Conservation (phyloP, 2,797 vertebrate species). For the Syncerus caffer region DNA sequence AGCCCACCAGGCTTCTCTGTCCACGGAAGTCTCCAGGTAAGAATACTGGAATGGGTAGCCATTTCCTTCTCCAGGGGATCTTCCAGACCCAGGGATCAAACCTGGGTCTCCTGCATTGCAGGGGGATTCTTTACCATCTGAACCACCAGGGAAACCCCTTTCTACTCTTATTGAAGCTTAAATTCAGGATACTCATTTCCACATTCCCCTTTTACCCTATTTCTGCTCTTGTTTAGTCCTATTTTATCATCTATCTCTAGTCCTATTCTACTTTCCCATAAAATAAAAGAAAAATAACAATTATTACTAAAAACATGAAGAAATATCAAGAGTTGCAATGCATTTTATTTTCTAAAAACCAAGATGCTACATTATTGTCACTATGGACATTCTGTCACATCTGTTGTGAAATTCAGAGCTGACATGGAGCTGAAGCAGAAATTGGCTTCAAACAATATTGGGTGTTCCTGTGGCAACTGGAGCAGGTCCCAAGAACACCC, state of each 20-base stretch:
- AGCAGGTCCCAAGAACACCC: neutral
- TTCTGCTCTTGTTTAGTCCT: neutral
- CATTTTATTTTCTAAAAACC: neutral
- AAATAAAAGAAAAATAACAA: neutral
- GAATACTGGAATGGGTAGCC: neutral
- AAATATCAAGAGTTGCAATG: neutral
- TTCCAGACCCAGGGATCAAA: neutral
- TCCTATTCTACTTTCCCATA: neutral
- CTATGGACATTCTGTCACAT: neutral
- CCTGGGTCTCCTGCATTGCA: neutral
- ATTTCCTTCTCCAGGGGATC: neutral
- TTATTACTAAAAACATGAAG: neutral
- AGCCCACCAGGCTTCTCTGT: neutral
- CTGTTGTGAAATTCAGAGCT: no score
- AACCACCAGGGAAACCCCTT: neutral
- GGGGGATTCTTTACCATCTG: neutral
- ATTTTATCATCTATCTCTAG: neutral
- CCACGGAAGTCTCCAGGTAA: neutral
- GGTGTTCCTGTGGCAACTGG: rapidly evolving
- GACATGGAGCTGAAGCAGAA: neutral
- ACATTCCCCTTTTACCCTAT: neutral
- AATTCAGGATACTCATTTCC: neutral
- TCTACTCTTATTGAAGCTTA: neutral
- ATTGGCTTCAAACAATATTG: rapidly evolving
- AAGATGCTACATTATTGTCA: neutral